Evolutionary conservation across 1,140 invertebrate species (phyloP), one percentile per base, ranked within the genome.

Genomic region (Fopius arisanus): DNA sequence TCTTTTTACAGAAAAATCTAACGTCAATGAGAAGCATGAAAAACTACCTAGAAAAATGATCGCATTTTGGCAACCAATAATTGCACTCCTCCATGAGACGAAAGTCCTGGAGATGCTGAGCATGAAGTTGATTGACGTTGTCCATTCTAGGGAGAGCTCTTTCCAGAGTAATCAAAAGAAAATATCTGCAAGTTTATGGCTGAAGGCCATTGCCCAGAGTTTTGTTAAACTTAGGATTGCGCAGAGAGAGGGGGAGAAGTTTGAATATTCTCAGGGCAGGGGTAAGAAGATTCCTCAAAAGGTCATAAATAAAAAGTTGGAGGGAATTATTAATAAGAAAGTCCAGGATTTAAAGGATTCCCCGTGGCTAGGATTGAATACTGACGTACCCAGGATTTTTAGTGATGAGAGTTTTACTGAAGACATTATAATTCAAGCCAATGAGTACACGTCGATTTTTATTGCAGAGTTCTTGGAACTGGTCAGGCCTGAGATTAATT

Each of bases 161-260:
- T n/a, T n/a, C n/a, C n/a, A 70, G 75, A 78, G 23, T 63, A 75
- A 77, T 4, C 54, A 82, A 21, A 90, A 80, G 78, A 83, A 84
- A 73, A 76, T 79, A n/a, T 78, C 89, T 26, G 89, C 89, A 69
- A 87, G 90, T 28, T 78, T 90, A 51, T 92, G 91, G 91, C 79
- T 90, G 7, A 87, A 83, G 67, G 81, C 89, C 73, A 89, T 91
- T 75, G 80, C 87, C 21, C 81, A 83, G 40, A 85, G 88, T 41
- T 83, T 90, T 23, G 66, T 83, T 33, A 90, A 88, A 79, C 80
- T 87, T 26, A 84, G 84, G 72, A 48, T 78, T 6, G 84, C 87
- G 76, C 77, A 81, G 29, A 66, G 78, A 37, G 83, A 84, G 73
- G 78, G 81, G 37, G 80, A 85, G 48, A 70, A 33, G 23, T 21